Evolutionary conservation across 2,113 vertebrate species (phyloP).

Genomic region (Istiophorus platypterus): DNA sequence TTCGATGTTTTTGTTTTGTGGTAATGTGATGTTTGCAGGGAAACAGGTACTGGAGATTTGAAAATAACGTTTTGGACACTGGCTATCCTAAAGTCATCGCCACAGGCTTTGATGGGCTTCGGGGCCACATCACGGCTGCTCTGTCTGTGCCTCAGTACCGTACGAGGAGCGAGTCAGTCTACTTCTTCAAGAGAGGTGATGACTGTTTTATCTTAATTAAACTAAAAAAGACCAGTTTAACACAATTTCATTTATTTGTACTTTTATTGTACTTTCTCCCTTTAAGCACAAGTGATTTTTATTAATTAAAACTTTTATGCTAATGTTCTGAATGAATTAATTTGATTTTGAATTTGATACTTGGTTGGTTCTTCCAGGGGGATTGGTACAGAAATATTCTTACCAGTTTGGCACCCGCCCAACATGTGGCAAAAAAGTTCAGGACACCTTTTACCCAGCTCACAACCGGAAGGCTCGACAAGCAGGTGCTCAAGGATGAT

Average conservation of each 20-base stretch:
- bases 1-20: not conserved
- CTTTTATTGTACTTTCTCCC: not conserved
- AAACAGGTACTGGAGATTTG: constrained; percentile 92
- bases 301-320: not conserved
- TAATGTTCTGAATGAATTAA: not conserved
- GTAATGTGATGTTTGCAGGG: constrained; percentile 80
- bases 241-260: not conserved
- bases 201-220: not conserved
- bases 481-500: constrained; percentile 64
- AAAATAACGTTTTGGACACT: constrained; percentile 87
- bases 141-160: constrained; percentile 89
- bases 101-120: constrained; percentile 90
- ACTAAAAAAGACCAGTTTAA: not conserved
- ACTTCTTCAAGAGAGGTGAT: constrained; percentile 95
- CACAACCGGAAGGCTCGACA: constrained; percentile 62
- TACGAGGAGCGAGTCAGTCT: constrained; percentile 90
- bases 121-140: constrained; percentile 89
- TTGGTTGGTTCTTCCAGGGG: constrained; percentile 81
- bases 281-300: not conserved
- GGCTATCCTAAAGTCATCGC: constrained; percentile 89
- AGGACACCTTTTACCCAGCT: constrained; percentile 67
- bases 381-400: constrained; percentile 90
- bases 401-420: constrained; percentile 86
- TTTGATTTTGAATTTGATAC: not conserved
- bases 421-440: constrained; percentile 80